phyloP scores from a whole-genome alignment of 2,113 vertebrate species.

The Columba janthina region DNA sequence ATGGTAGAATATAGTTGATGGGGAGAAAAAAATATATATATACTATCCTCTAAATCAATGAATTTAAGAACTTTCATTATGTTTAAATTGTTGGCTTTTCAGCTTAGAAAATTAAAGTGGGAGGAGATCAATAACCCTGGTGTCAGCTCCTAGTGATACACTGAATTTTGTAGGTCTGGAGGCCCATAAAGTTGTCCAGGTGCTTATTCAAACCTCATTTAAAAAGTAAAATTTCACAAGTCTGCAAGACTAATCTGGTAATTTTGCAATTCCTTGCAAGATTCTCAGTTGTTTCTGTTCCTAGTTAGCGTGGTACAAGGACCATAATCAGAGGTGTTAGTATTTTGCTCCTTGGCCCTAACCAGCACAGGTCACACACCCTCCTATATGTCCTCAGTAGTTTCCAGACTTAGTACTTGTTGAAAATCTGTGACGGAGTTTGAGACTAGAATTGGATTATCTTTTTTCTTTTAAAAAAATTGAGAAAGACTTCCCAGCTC shows the following conservation, averaged over 20 bases:
- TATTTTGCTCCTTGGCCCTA: background rate
- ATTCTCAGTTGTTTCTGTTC: background rate
- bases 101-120: background rate
- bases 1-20: background rate
- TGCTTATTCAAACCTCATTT: background rate
- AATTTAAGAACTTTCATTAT: background rate
- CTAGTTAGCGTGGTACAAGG: background rate
- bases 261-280: background rate
- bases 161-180: background rate
- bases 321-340: background rate
- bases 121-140: background rate
- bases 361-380: background rate
- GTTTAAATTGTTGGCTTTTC: background rate
- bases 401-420: background rate
- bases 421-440: background rate
- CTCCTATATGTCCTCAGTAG: background rate
- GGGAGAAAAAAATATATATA: background rate
- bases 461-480: background rate
- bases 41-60: background rate
- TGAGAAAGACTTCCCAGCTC: background rate
- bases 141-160: background rate
- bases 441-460: background rate
- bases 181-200: background rate
- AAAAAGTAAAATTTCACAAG: background rate
- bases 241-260: background rate